phyloP scores from a whole-genome alignment of 1,140 invertebrate species.

The Habropoda laboriosa region DNA sequence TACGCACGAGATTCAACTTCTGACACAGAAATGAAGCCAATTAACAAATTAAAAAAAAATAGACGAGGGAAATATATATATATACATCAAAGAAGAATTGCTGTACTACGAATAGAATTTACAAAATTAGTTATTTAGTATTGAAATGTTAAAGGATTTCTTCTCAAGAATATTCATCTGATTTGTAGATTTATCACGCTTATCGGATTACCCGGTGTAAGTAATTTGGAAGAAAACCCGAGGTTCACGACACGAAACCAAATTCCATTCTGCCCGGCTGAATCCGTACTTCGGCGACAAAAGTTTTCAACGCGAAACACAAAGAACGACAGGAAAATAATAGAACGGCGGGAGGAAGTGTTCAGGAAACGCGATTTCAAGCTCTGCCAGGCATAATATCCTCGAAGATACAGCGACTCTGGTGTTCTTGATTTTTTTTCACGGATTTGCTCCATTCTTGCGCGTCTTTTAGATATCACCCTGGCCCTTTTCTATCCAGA shows the following conservation, averaged over 20 bases:
- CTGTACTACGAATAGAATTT: too few species aligned
- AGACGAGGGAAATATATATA: too few species aligned
- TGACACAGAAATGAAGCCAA: too few species aligned
- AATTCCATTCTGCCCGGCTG: constrained; percentile 3
- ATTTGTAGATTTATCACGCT: too few species aligned
- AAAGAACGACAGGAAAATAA: constrained; percentile 57
- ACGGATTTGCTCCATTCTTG: constrained; percentile 29
- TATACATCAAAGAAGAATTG: background rate
- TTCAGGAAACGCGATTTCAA: constrained; percentile 54
- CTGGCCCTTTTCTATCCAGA: background rate
- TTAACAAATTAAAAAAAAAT: too few species aligned
- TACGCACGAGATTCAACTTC: too few species aligned
- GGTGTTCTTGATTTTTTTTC: constrained; percentile 50
- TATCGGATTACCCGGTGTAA: background rate
- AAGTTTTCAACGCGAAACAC: constrained; percentile 35
- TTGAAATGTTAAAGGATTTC: too few species aligned
- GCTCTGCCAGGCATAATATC: constrained; percentile 42
- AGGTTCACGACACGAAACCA: background rate
- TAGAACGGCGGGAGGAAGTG: constrained; percentile 35
- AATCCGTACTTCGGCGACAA: background rate
- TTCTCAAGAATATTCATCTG: background rate
- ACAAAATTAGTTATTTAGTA: too few species aligned
- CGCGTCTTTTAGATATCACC: constrained; percentile 2
- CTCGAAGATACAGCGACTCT: constrained; percentile 40
- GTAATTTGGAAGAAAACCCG: constrained; percentile 3